Conservation (phyloP, 2,797 vertebrate genomes). For the Chaenodraco wilsoni region DNA sequence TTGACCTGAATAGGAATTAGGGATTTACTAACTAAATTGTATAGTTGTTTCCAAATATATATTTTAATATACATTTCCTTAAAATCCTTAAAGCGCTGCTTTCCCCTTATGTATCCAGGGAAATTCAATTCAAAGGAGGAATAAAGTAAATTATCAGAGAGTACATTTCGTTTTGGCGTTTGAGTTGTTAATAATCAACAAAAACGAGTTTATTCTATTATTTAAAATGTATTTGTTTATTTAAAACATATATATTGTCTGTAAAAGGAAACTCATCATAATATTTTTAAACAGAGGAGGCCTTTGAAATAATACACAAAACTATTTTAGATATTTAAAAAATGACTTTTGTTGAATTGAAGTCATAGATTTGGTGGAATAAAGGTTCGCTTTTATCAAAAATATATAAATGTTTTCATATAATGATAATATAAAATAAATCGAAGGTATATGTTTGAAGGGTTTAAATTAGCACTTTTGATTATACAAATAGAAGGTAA, state of each 20-base stretch:
- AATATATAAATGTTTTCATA: too few species aligned
- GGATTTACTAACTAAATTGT: background rate
- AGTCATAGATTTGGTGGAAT: background rate
- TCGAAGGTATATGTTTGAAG: background rate
- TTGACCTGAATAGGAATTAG: background rate
- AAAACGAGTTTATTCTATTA: accelerated
- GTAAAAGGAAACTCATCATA: background rate
- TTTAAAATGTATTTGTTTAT: background rate
- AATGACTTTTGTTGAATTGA: background rate
- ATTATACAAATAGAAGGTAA: background rate
- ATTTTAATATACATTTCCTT: background rate
- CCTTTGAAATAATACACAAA: background rate
- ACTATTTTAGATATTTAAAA: background rate
- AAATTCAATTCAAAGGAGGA: background rate
- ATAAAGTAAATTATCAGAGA: background rate
- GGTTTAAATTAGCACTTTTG: background rate
- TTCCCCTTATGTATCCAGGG: accelerated
- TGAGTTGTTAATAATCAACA: background rate
- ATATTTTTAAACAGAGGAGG: background rate
- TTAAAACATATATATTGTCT: background rate
- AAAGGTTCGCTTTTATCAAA: background rate
- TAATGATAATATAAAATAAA: background rate
- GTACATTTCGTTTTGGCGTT: background rate
- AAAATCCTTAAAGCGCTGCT: background rate
- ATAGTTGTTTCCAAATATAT: background rate